Evolutionary conservation across 2,797 vertebrate species (phyloP).

Genomic region (Pseudomugil gertrudae): DNA sequence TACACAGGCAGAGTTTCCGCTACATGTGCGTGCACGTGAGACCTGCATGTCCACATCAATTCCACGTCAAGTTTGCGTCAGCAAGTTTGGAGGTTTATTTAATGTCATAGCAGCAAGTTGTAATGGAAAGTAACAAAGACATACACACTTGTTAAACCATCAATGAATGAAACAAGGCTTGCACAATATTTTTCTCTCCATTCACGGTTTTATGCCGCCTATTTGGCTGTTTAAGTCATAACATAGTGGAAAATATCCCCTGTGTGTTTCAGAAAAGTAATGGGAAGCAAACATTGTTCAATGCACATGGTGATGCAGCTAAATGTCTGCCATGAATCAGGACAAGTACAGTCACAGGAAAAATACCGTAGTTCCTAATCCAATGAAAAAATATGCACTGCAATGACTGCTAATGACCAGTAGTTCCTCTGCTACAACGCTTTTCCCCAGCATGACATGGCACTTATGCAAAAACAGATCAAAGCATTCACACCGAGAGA

Average conservation of each 20-base stretch:
- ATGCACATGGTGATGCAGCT: constrained; percentile 56
- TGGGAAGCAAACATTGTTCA: constrained; percentile 61
- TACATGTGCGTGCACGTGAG: constrained; percentile 7
- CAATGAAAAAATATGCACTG: constrained; percentile 62
- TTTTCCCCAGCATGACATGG: constrained; percentile 61
- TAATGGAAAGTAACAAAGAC: constrained; percentile 77
- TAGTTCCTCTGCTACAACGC: constrained; percentile 16
- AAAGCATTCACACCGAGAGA: constrained; percentile 61
- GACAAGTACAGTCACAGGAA: constrained; percentile 70
- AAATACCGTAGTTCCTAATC: constrained; percentile 62
- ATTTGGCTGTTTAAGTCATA: constrained; percentile 50
- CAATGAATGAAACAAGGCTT: constrained; percentile 69
- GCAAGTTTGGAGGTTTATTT: constrained; percentile 80
- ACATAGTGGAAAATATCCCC: constrained; percentile 55
- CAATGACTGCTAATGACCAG: constrained; percentile 46
- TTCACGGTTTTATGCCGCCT: constrained; percentile 65
- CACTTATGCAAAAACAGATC: constrained; percentile 67
- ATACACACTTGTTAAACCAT: constrained; percentile 74
- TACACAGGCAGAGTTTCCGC: constrained; percentile 6
- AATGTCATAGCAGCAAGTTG: constrained; percentile 81
- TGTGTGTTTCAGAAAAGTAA: constrained; percentile 64
- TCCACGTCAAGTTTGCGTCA: constrained; percentile 74
- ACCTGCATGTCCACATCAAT: constrained; percentile 58
- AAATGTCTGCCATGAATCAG: constrained; percentile 58
- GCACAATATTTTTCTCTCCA: constrained; percentile 67